Evolutionary conservation across 2,888 invertebrate genomes (phyloP).

Genomic region (Rhagium mordax): DNA sequence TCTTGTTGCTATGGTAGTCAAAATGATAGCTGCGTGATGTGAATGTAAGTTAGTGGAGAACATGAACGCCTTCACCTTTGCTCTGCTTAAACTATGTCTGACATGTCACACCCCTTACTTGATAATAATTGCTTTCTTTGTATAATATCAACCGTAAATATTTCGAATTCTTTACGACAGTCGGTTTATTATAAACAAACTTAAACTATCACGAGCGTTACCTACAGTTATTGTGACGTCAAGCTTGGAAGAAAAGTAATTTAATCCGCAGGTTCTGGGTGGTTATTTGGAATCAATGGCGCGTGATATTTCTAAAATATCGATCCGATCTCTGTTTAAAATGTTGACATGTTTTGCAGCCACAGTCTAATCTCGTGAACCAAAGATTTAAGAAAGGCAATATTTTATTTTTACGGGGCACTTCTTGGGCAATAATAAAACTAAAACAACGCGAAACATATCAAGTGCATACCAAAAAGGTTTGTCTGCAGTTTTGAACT

Average conservation of each 20-base stretch:
- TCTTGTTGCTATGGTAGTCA: conserved; percentile 39
- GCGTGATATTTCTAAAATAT: neutral
- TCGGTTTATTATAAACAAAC: conserved; percentile 24
- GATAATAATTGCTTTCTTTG: conserved; percentile 26
- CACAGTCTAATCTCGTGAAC: too few relatives aligned
- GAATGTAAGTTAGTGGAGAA: conserved; percentile 41
- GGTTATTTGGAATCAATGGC: neutral
- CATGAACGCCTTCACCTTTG: conserved; percentile 41
- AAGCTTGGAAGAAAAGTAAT: neutral
- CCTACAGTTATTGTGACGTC: neutral
- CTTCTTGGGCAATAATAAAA: too few relatives aligned
- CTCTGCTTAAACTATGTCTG: conserved; percentile 35
- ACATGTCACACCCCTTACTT: conserved; percentile 24
- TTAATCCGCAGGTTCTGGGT: neutral
- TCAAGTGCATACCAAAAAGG: too few relatives aligned
- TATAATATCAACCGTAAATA: conserved; percentile 25
- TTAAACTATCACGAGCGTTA: conserved; percentile 23
- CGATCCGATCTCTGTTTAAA: too few relatives aligned
- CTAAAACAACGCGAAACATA: too few relatives aligned
- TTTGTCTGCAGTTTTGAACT: neutral
- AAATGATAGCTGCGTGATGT: conserved; percentile 37
- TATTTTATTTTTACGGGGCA: too few relatives aligned
- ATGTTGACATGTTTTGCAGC: too few relatives aligned
- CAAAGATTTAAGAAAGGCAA: too few relatives aligned
- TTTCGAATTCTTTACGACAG: conserved; percentile 28